Evolutionary conservation across 2,113 vertebrate species (phyloP), one percentile per base, ranked within the genome.

Genomic region (Sorex fumeus): DNA sequence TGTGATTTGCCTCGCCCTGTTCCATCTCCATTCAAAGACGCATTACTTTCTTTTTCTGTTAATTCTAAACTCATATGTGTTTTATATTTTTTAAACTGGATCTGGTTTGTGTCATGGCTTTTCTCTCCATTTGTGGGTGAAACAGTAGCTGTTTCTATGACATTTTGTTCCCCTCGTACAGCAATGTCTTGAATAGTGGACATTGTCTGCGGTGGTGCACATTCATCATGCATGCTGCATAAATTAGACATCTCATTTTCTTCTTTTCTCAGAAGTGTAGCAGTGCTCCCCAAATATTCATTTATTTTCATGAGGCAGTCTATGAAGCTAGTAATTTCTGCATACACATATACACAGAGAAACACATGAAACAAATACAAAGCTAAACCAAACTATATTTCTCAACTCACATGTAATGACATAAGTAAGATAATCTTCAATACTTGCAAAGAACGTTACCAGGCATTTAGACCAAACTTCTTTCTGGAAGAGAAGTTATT

Each of bases 281-380:
- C 78, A 77, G 96, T 93, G 80, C 92, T 95, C 81, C 82, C 86
- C 87, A 98, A 96, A 84, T 74, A 88, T 71, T 95, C 91, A 34
- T 90, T 97, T 84, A 97, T 79, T 94, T 94, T 95, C 89, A 94
- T 94, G 82, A 98, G 96, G 47, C 93, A 96, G 12, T 97, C 92
- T 84, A 87, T 74, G 93, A 96, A 91, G 84, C 43, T 64, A 88
- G 47, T 85, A 32, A 95, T 95, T 74, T 97, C 97, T 98, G 85
- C 77, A 91, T 25, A 91, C 47, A 79, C 1, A 93, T 3, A 93
- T 27, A 92, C 70, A 92, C 28, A 66, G 25, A 66, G 11, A 66
- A 66, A 87, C 18, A 60, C 18, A 60, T 60, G 18, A 66, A 94
- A 87, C 18, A 70, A 93, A 93, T 80, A 77, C 10, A 92, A 91